These are phyloP conservation scores for Rhizomys pruinosus DNA, from an alignment of 2,113 vertebrate species.

Conservation along the genomic window DNA sequence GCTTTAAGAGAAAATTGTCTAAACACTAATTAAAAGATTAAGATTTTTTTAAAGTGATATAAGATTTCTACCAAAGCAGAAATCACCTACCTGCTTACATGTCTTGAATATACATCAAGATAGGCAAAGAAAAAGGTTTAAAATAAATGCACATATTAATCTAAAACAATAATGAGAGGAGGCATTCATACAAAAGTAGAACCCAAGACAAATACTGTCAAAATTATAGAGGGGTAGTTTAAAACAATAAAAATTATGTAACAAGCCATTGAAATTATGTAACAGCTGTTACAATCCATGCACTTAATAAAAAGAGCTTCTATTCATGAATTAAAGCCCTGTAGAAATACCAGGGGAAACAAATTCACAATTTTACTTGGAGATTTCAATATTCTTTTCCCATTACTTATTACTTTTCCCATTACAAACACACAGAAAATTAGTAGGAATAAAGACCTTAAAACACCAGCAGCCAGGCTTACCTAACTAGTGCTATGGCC, in stretches of 20 bases:
- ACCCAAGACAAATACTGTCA: slow-evolving; percentile 2
- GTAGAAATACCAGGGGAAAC: background rate
- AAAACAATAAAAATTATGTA: slow-evolving; percentile 10
- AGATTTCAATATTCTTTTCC: slow-evolving; percentile 1
- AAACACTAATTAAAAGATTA: slow-evolving; percentile 32
- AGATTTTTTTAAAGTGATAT: background rate
- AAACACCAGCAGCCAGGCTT: background rate
- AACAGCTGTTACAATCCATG: background rate
- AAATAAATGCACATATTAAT: slow-evolving; percentile 36
- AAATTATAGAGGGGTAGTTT: background rate
- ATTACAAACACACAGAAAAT: slow-evolving; percentile 16
- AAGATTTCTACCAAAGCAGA: slow-evolving; percentile 27
- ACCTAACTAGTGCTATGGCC: background rate
- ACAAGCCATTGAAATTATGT: background rate
- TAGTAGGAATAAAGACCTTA: background rate
- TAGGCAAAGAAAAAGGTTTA: background rate
- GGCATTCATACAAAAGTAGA: slow-evolving; percentile 14
- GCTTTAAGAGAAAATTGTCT: slow-evolving; percentile 1
- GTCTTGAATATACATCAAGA: slow-evolving; percentile 37
- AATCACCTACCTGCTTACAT: background rate
- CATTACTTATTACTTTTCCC: background rate
- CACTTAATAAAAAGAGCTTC: slow-evolving; percentile 8
- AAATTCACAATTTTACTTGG: slow-evolving; percentile 1
- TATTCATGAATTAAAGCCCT: background rate
- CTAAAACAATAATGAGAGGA: background rate